Percentiles rank a stretch among this genome's conserved stretches.
Evolutionary conservation across 2,113 vertebrate species (phyloP).

Genomic region (Datnioides undecimradiatus): DNA sequence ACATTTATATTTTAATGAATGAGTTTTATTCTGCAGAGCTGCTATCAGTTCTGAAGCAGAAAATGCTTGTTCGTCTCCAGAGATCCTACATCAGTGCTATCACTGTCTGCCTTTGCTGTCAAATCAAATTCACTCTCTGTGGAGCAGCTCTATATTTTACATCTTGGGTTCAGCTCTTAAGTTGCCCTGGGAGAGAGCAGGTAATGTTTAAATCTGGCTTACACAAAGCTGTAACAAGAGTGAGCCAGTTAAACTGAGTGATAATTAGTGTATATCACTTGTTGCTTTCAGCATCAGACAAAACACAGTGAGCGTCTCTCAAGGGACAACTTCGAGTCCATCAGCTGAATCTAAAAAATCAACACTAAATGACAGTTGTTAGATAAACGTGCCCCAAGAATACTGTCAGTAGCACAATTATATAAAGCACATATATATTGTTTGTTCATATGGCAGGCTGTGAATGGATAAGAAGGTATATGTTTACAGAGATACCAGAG

Average conservation of each 20-base stretch:
- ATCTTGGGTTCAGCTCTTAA: conserved; percentile 12
- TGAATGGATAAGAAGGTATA: conserved; percentile 25
- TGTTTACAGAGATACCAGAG: not conserved
- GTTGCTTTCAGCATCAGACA: conserved; percentile 13
- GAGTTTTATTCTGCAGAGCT: conserved; percentile 26
- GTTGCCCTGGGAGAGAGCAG: conserved; percentile 18
- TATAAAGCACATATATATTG: conserved; percentile 2
- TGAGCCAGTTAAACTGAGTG: conserved; percentile 7
- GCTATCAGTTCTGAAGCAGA: conserved; percentile 31
- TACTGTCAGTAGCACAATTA: not conserved
- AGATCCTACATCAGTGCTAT: conserved; percentile 32
- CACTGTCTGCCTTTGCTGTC: conserved; percentile 42
- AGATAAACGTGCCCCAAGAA: not conserved
- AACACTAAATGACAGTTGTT: conserved; percentile 1
- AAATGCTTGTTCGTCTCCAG: conserved; percentile 16
- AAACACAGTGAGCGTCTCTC: not conserved
- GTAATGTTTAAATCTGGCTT: conserved; percentile 21
- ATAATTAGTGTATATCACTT: conserved; percentile 20
- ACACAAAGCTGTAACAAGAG: conserved; percentile 27
- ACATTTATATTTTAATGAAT: conserved; percentile 57
- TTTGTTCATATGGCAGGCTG: conserved; percentile 24
- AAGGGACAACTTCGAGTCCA: not conserved
- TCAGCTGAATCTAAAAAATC: conserved; percentile 7
- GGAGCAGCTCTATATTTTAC: conserved; percentile 26
- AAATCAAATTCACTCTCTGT: conserved; percentile 32